Evolutionary conservation across 2,888 invertebrate genomes (phyloP).

Genomic region (Bembecia ichneumoniformis): DNA sequence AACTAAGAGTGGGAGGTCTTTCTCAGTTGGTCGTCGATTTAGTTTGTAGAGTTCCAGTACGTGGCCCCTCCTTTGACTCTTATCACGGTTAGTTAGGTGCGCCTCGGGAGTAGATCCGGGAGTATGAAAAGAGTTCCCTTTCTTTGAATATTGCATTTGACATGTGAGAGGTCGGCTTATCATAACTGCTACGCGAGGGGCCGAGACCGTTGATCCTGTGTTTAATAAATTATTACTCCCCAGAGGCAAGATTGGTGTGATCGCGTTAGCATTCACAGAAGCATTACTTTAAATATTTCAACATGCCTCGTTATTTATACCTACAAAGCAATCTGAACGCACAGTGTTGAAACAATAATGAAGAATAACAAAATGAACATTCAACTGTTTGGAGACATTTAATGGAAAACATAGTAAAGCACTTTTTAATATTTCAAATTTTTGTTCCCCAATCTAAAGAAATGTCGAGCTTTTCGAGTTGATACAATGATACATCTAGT

Average conservation of each 20-base stretch:
- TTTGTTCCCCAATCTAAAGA: too few relatives aligned
- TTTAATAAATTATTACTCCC: conserved; percentile 25
- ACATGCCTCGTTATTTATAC: background rate
- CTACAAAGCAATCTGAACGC: background rate
- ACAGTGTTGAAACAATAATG: background rate
- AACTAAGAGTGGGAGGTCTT: conserved; percentile 16
- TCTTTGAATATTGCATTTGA: conserved; percentile 56
- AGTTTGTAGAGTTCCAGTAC: conserved; percentile 25
- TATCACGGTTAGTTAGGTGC: conserved; percentile 61
- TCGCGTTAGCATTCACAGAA: background rate
- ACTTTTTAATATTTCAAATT: too few relatives aligned
- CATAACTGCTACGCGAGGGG: conserved; percentile 21
- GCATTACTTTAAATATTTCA: background rate
- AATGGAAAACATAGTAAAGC: too few relatives aligned
- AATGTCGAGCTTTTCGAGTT: too few relatives aligned
- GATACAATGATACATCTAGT: too few relatives aligned
- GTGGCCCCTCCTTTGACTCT: conserved; percentile 31
- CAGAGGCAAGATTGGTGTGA: background rate
- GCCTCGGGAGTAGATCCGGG: conserved; percentile 34
- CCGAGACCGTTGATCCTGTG: conserved; percentile 20
- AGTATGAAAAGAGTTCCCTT: conserved; percentile 44
- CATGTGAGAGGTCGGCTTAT: conserved; percentile 44
- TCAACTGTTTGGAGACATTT: too few relatives aligned
- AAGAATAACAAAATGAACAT: background rate
- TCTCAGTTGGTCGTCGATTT: conserved; percentile 33